These are phyloP conservation scores for Oreotrochilus melanogaster DNA, from an alignment of 2,113 vertebrate genomes.

Conservation along the genomic window DNA sequence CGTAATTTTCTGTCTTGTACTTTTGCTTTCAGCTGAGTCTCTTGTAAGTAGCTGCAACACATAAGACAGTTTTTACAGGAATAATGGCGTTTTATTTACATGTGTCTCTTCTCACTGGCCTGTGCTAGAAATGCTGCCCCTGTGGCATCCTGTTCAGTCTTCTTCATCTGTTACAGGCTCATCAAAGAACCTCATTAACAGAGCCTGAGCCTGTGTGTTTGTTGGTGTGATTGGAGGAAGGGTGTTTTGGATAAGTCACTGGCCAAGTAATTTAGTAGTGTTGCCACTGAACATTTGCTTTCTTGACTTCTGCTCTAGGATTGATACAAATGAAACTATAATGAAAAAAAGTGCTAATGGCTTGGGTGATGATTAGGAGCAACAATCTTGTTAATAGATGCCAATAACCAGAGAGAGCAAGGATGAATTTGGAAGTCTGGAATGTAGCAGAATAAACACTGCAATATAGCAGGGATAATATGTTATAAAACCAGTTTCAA, in stretches of 20 bases:
- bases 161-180: background rate
- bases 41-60: too few species aligned
- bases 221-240: background rate
- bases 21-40: too few species aligned
- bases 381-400: background rate
- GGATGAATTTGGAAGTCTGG: background rate
- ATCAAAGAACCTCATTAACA: background rate
- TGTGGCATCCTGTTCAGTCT: background rate
- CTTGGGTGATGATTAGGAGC: background rate
- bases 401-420: background rate
- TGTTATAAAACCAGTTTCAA: background rate
- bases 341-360: background rate
- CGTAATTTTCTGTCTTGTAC: too few species aligned
- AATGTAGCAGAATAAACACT: background rate
- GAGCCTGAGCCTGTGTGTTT: background rate
- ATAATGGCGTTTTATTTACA: background rate
- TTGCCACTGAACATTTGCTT: background rate
- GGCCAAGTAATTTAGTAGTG: background rate
- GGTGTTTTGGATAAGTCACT: background rate
- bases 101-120: background rate
- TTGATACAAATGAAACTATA: background rate
- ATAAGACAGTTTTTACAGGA: background rate
- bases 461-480: background rate
- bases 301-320: background rate
- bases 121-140: background rate